A percentile compares a stretch with the other conserved stretches of the same genome.
These are phyloP conservation scores for Poeciliopsis occidentalis DNA, from an alignment of 2,113 vertebrate species.

Conservation along the genomic window DNA sequence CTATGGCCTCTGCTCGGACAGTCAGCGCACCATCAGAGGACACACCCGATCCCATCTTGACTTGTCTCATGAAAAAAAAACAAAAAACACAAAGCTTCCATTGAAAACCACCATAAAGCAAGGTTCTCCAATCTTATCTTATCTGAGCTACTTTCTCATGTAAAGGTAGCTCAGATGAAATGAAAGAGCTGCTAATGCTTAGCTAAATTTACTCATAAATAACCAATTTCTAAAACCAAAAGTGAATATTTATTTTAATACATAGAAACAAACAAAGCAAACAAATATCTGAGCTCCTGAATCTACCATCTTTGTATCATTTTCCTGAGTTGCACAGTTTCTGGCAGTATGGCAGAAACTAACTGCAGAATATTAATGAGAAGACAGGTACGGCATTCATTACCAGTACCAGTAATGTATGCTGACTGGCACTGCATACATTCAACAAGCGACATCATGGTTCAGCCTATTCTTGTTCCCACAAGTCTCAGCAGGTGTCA, in stretches of 20 bases:
- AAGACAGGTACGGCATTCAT: too few relatives aligned
- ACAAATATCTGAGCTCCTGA: too few relatives aligned
- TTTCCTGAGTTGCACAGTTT: too few relatives aligned
- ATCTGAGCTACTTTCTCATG: not conserved
- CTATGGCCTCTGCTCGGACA: constrained; percentile 42
- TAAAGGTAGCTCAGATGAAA: not conserved
- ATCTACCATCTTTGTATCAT: too few relatives aligned
- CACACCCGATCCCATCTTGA: constrained; percentile 82
- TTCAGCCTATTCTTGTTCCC: too few relatives aligned
- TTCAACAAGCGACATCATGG: too few relatives aligned
- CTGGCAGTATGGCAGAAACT: too few relatives aligned
- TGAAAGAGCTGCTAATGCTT: not conserved
- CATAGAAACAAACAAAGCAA: not conserved
- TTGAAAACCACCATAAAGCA: not conserved
- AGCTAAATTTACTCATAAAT: not conserved
- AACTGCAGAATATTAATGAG: too few relatives aligned
- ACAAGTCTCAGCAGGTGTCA: too few relatives aligned
- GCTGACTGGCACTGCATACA: too few relatives aligned
- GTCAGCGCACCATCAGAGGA: constrained; percentile 72
- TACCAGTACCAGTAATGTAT: too few relatives aligned
- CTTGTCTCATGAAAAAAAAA: not conserved
- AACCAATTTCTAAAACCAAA: not conserved
- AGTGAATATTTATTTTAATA: not conserved
- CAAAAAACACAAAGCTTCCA: not conserved
- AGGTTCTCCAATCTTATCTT: not conserved